A percentile compares a stretch with the other conserved stretches of the same genome.
Evolutionary conservation across 1,140 invertebrate species (phyloP).

Genomic region (Lasioglossum albipes): DNA sequence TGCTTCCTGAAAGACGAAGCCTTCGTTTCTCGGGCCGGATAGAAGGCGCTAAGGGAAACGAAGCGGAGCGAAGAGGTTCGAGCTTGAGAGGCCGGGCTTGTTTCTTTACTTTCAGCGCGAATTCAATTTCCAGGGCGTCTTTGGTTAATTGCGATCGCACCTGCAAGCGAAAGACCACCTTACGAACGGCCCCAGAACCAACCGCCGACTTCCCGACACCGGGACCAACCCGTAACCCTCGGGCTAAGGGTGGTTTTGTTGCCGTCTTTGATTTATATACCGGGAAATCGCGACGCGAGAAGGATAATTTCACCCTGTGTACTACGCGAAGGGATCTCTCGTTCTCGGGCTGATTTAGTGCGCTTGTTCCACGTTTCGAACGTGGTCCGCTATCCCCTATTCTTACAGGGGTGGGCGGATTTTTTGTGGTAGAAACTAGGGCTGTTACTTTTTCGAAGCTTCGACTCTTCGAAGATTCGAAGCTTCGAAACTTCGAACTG

Average conservation of each 20-base stretch:
- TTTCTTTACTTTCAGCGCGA: constrained; percentile 64
- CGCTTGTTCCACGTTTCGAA: not conserved
- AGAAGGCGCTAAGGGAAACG: constrained; percentile 13
- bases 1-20: constrained; percentile 44
- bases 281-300: constrained; percentile 26
- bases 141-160: constrained; percentile 66
- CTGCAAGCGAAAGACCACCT: not conserved
- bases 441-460: no score
- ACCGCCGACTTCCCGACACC: not conserved
- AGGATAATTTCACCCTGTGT: constrained; percentile 24
- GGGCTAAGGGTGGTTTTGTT: not conserved
- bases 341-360: constrained; percentile 1
- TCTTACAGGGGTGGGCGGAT: no score
- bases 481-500: no score
- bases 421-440: no score
- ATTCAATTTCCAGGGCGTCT: constrained; percentile 69
- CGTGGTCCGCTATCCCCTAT: no score
- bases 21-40: not conserved
- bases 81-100: constrained; percentile 7
- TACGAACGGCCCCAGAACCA: not conserved
- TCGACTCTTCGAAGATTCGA: no score
- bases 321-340: constrained; percentile 20
- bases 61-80: constrained; percentile 13
- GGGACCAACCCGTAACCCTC: not conserved
- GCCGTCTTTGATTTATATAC: constrained; percentile 34